Percentiles rank a stretch among this genome's conserved stretches.
Evolutionary conservation across 2,113 vertebrate genomes (phyloP).

Genomic region (Kryptolebias marmoratus): DNA sequence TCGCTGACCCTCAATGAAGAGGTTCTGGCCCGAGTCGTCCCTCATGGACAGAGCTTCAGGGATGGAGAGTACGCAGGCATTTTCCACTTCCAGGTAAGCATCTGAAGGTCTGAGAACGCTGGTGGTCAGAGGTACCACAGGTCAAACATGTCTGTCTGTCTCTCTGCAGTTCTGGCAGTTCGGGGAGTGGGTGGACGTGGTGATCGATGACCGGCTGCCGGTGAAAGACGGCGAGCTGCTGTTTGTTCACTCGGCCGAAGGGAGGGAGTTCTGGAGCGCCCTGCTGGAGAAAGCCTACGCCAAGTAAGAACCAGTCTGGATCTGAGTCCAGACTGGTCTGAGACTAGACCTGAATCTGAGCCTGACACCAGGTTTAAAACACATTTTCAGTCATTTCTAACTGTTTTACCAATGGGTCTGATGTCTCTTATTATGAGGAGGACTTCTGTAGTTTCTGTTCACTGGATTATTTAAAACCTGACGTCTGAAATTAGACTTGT

Average conservation of each 20-base stretch:
- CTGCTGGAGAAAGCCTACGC: slow-evolving; percentile 24
- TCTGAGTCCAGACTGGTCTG: neutral
- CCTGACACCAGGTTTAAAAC: no score
- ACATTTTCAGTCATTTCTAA: no score
- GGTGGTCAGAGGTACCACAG: neutral
- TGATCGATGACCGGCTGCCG: slow-evolving; percentile 92
- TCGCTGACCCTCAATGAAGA: slow-evolving; percentile 66
- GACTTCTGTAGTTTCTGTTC: no score
- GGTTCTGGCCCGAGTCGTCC: slow-evolving; percentile 78
- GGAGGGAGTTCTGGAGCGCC: slow-evolving; percentile 20
- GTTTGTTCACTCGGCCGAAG: slow-evolving; percentile 76
- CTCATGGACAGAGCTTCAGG: slow-evolving; percentile 69
- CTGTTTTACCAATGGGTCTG: no score
- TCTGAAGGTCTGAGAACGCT: no score
- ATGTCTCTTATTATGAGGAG: no score
- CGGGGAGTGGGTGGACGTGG: slow-evolving; percentile 93
- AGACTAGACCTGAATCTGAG: neutral
- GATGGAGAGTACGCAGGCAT: slow-evolving; percentile 76
- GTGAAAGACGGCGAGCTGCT: slow-evolving; percentile 88
- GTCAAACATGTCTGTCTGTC: neutral
- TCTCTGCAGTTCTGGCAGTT: slow-evolving; percentile 92
- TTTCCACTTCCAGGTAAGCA: slow-evolving; percentile 82
- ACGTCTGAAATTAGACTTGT: no score
- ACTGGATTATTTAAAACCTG: no score
- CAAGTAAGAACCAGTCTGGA: slow-evolving; percentile 1